Evolutionary conservation across 2,113 vertebrate species (phyloP).

Genomic region (Toxostoma redivivum): DNA sequence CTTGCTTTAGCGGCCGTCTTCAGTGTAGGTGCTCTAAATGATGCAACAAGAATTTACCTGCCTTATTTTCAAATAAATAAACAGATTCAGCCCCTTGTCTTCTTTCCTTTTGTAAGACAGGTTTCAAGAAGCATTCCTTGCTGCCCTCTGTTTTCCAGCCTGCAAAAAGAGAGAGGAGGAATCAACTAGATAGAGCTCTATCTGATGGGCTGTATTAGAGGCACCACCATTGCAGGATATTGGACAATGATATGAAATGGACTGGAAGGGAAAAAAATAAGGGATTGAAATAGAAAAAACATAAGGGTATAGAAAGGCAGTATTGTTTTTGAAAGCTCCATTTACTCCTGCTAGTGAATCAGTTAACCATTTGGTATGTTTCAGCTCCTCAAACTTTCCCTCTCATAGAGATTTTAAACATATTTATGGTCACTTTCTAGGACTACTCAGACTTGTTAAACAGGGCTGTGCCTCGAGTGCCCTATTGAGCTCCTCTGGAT

Average conservation of each 20-base stretch:
- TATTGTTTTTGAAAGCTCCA: neutral
- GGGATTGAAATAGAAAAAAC: neutral
- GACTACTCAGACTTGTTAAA: neutral
- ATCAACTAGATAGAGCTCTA: neutral
- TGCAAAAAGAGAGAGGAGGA: neutral
- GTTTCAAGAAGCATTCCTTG: neutral
- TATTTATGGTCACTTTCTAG: neutral
- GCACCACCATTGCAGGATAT: neutral
- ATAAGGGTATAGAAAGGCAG: neutral
- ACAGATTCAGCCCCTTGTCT: neutral
- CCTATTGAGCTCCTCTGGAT: neutral
- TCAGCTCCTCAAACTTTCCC: neutral
- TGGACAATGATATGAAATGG: neutral
- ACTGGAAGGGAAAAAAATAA: neutral
- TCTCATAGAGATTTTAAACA: neutral
- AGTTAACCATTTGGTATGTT: neutral
- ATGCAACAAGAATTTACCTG: neutral
- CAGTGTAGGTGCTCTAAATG: neutral
- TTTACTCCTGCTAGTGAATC: neutral
- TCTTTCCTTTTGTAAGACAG: neutral
- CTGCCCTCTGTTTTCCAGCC: neutral
- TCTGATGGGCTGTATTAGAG: neutral
- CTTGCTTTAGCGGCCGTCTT: neutral
- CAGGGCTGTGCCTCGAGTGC: fast-evolving
- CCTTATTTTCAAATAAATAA: neutral